Percentiles rank a stretch among this genome's conserved stretches.
These are phyloP conservation scores for Hypena proboscidalis DNA, from an alignment of 2,888 invertebrate species.

Conservation along the genomic window DNA sequence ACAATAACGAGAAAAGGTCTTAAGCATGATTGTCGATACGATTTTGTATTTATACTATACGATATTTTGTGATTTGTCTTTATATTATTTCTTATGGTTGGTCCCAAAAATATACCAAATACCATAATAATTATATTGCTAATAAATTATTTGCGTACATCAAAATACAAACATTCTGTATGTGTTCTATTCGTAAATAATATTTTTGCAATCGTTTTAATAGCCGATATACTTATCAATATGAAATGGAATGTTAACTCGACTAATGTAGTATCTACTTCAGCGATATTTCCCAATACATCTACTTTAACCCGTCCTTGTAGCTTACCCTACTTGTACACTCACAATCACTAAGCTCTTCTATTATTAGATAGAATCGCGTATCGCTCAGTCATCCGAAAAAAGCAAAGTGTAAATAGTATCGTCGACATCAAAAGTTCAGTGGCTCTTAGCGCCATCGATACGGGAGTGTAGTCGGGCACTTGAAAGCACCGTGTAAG, in stretches of 20 bases:
- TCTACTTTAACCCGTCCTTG: neutral
- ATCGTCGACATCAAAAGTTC: conserved; percentile 56
- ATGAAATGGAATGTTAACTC: too few relatives aligned
- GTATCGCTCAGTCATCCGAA: conserved; percentile 21
- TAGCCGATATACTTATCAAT: too few relatives aligned
- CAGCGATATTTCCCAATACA: neutral
- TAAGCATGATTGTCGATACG: conserved; percentile 47
- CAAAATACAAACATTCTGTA: too few relatives aligned
- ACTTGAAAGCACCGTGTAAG: conserved; percentile 41
- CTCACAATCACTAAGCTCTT: conserved; percentile 2
- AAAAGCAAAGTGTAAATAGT: conserved; percentile 51
- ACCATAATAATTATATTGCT: too few relatives aligned
- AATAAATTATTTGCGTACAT: too few relatives aligned
- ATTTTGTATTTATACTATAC: conserved; percentile 39
- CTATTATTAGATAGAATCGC: conserved; percentile 28
- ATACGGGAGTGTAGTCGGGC: conserved; percentile 42
- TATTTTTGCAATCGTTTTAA: too few relatives aligned
- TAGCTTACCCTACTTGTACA: conserved; percentile 4
- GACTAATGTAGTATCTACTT: too few relatives aligned
- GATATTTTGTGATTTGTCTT: conserved; percentile 25
- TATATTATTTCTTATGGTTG: too few relatives aligned
- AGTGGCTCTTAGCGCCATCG: conserved; percentile 53
- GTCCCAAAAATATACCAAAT: too few relatives aligned
- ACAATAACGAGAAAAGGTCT: conserved; percentile 61
- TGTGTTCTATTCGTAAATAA: too few relatives aligned